A percentile compares a stretch with the other conserved stretches of the same genome.
phyloP scores from a whole-genome alignment of 2,888 invertebrate genomes.

The Tridacna crocea region DNA sequence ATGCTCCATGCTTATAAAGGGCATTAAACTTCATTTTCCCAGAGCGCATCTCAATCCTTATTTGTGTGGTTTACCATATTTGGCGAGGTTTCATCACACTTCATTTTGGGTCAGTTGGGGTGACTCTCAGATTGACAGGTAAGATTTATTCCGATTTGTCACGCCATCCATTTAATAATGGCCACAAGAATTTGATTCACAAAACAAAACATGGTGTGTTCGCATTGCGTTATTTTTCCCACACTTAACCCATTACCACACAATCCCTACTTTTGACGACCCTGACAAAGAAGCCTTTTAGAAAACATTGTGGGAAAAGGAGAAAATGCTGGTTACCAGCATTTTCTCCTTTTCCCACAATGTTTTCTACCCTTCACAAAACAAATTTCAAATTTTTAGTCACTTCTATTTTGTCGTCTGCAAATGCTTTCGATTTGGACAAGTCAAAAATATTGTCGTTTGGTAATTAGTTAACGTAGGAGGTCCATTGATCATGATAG shows the following conservation, averaged over 20 bases:
- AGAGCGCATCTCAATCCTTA: no score
- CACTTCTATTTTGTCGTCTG: no score
- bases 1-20: no score
- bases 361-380: not conserved
- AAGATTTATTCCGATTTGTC: not conserved
- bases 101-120: not conserved
- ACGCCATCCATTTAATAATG: constrained; percentile 17
- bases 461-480: no score
- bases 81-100: not conserved
- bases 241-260: constrained; percentile 2
- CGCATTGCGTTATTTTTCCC: not conserved
- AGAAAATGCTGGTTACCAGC: not conserved
- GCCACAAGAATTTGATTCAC: constrained; percentile 20
- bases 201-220: constrained; percentile 17
- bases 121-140: not conserved
- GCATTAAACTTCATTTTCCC: no score
- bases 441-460: no score
- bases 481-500: no score
- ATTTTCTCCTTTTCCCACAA: not conserved
- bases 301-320: not conserved
- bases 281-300: no score
- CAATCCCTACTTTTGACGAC: no score
- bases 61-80: not conserved
- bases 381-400: no score
- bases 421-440: no score